Base-by-base conservation (phyloP, 2,113 vertebrate species). In the Orycteropus afer region DNA sequence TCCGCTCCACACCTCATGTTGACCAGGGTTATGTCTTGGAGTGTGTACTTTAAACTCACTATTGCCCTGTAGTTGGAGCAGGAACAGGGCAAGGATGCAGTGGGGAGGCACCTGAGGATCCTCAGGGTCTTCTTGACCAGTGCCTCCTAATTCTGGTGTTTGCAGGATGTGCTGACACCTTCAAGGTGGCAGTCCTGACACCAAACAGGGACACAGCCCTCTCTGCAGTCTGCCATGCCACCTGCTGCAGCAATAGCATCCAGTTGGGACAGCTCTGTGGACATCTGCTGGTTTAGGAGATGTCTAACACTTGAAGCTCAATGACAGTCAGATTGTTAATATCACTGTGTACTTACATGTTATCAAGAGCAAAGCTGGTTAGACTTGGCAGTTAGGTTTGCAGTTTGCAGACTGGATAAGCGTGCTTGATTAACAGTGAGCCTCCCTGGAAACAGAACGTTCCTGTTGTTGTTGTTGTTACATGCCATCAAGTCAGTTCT, bases 171-270 rank as follows among this genome's bases (percentile, higher is more conserved):
- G 14, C 45, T 49, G 61, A 23, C 12, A 5, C 7, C 45, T 27
- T 17, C 57, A 57, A 45, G 47, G 45, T 29, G n/a, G 63, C 53
- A 9, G 17, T 42, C 29, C 22, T 15, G 17, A 25, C 2, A 32
- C 34, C 1, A 0, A 32, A 10, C 15, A 3, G 47, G 5, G n/a
- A n/a, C 32, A 8, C 0, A 22, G 18, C 13, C 14, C 40, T 55
- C 0, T 2, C n/a, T 34, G 25, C 77, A 7, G 0, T 40, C 51
- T 40, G 42, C 49, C n/a, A 27, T 29, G 45, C 12, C 67, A 61
- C 53, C 4, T 11, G 0, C 53, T 82, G 20, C 32, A 47, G 91
- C 76, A 51, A 82, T 34, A 8, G 25, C 47, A 59, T 20, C 45
- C 67, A 25, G 4, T 7, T 1, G 37, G 61, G 71, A 45, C 4